Evolutionary conservation across 2,888 invertebrate species (phyloP), one percentile per base, ranked within the genome.

Genomic region (Cepaea hortensis): DNA sequence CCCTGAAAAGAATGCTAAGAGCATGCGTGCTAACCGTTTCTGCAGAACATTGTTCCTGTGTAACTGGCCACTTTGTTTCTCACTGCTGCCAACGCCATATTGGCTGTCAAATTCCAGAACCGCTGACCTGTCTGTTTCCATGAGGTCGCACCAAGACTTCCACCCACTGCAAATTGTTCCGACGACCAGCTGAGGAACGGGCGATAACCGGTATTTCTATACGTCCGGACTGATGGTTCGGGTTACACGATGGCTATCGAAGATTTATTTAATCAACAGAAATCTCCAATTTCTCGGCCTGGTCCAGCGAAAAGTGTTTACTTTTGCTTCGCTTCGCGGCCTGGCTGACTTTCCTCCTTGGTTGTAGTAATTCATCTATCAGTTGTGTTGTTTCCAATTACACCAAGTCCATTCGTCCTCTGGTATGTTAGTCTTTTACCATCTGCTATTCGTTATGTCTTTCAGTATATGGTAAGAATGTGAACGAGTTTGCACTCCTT

Each of bases 181-280:
- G 55, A 55, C 55, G 11, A 9, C 6, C 55, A 55, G 55, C 55
- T 55, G 7, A 11, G 55, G 55, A 55, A 55, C 11, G 73, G 3
- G 48, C 35, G 46, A 46, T 73, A 18, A 55, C 55, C 50, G 18
- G n/a, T 76, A 61, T 13, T 61, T 61, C 62, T 79, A 15, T 23
- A 62, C 61, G 35, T 5, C 35, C 23, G 23, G 20, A 62, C 13
- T 5, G 4, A 15, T 35, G 13, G 35, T 65, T 15, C 79, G 1
- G 3, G 15, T 46, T 79, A 62, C 79, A 62, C 23, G 13, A 79
- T 62, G 61, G 15, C 79, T 79, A 61, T 18, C 18, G 35, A 61
- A 55, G 62, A 15, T 62, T 62, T 62, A 62, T 62, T 79, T 62
- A 61, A 79, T 35, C 77, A 79, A 62, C 79, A 62, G 13, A 62